Evolutionary conservation across 2,797 vertebrate genomes (phyloP).

Genomic region (Mergus octosetaceus): DNA sequence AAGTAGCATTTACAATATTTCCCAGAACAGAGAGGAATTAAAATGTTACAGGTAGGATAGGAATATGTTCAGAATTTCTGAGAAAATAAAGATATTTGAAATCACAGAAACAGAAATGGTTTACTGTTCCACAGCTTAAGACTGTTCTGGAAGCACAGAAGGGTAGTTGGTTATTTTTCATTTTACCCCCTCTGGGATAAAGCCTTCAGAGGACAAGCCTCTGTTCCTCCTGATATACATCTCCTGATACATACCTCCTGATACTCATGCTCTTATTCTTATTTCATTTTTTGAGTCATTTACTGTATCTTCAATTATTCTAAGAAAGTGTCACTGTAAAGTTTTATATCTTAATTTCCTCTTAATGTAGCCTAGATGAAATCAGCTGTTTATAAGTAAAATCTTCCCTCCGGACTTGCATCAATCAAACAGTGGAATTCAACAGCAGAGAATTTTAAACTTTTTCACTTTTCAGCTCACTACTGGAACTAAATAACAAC

Average conservation of each 20-base stretch:
- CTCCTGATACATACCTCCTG: background rate
- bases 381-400: background rate
- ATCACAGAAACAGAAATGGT: background rate
- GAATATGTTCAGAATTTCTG: background rate
- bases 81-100: background rate
- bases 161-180: background rate
- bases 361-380: background rate
- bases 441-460: background rate
- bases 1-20: background rate
- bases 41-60: background rate
- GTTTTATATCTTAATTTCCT: background rate
- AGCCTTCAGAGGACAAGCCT: background rate
- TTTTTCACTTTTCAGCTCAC: background rate
- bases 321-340: background rate
- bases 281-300: background rate
- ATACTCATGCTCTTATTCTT: background rate
- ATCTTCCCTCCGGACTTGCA: background rate
- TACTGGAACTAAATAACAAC: background rate
- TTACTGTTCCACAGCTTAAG: background rate
- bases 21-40: background rate
- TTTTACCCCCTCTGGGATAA: background rate
- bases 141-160: background rate
- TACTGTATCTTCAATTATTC: background rate
- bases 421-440: background rate
- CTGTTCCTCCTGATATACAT: background rate